Conservation (phyloP, 2,113 vertebrate species). For the Ceyx melanurus region DNA sequence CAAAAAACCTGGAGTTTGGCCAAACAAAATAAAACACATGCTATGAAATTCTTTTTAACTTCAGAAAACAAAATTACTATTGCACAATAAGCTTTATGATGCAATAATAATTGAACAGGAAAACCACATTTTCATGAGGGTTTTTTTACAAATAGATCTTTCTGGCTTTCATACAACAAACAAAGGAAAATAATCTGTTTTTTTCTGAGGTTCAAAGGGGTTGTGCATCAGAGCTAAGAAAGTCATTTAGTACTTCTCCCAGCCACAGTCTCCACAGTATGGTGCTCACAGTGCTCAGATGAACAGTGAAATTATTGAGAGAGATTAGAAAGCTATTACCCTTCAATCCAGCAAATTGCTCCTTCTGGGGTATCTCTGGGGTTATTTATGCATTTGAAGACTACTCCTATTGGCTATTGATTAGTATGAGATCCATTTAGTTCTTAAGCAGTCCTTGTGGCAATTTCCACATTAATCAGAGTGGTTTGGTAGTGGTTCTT, state of each 20-base stretch:
- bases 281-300: not conserved
- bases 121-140: not conserved
- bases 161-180: not conserved
- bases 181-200: not conserved
- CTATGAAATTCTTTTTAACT: constrained; percentile 10
- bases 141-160: not conserved
- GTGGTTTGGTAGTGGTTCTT: not conserved
- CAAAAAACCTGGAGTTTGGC: not conserved
- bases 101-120: not conserved
- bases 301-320: not conserved
- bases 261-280: not conserved
- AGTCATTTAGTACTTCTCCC: not conserved
- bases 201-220: not conserved
- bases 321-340: not conserved
- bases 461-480: not conserved
- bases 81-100: not conserved
- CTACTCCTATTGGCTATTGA: not conserved
- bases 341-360: not conserved
- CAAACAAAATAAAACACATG: constrained; percentile 15
- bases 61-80: not conserved
- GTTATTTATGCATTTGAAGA: not conserved
- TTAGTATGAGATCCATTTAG: not conserved
- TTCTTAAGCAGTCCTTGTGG: not conserved
- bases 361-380: not conserved
- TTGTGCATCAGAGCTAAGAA: not conserved